Conservation (phyloP, 2,113 vertebrate species). For the Chionis minor region DNA sequence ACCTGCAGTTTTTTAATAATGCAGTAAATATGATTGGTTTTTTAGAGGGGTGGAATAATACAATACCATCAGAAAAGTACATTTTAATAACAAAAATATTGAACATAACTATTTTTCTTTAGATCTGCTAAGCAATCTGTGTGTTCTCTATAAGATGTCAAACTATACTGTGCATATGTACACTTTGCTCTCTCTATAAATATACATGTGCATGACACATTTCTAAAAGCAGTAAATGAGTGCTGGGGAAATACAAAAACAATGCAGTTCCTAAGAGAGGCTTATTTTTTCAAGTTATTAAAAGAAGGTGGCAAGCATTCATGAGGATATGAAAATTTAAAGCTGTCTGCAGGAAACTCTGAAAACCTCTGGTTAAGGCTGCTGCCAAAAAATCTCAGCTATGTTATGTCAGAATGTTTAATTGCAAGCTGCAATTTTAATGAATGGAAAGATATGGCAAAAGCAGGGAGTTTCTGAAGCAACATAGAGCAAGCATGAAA, state of each 20-base stretch:
- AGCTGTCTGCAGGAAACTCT: slow-evolving; percentile 70
- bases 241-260: slow-evolving; percentile 60
- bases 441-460: slow-evolving; percentile 75
- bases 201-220: slow-evolving; percentile 57
- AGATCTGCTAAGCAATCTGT: slow-evolving; percentile 51
- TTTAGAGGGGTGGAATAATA: slow-evolving; percentile 24
- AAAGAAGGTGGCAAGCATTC: slow-evolving; percentile 73
- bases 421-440: slow-evolving; percentile 69
- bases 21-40: neutral
- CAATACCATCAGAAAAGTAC: slow-evolving; percentile 19
- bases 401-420: slow-evolving; percentile 76
- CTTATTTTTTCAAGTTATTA: slow-evolving; percentile 74
- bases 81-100: slow-evolving; percentile 60
- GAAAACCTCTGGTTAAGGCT: slow-evolving; percentile 66
- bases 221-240: slow-evolving; percentile 60
- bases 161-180: slow-evolving; percentile 39
- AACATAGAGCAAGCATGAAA: slow-evolving; percentile 47
- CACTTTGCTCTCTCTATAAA: slow-evolving; percentile 68
- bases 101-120: slow-evolving; percentile 59
- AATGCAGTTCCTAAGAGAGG: slow-evolving; percentile 68
- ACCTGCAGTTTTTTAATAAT: neutral
- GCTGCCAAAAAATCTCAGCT: slow-evolving; percentile 76
- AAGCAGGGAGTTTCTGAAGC: slow-evolving; percentile 67
- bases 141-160: slow-evolving; percentile 62
- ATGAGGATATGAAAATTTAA: slow-evolving; percentile 73